These are phyloP conservation scores for Xenops minutus DNA, from an alignment of 2,797 vertebrate species.

Conservation along the genomic window DNA sequence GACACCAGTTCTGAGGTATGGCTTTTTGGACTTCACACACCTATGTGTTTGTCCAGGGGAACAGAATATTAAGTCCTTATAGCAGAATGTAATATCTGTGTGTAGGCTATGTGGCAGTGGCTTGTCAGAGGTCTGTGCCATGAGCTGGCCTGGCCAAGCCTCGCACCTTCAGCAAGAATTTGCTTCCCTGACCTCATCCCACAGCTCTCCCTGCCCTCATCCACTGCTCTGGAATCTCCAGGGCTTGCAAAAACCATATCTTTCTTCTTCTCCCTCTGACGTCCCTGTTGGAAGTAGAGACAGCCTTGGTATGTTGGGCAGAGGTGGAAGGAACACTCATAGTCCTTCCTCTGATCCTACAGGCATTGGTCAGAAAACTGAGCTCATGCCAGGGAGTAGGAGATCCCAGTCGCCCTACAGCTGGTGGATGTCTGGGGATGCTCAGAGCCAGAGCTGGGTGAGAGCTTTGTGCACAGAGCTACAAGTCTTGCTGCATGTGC, in stretches of 20 bases:
- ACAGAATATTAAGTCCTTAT: neutral
- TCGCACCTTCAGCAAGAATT: neutral
- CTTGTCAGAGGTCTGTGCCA: neutral
- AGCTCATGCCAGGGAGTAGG: neutral
- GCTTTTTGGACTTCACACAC: rapidly evolving
- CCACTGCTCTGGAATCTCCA: neutral
- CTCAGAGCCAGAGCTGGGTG: rapidly evolving
- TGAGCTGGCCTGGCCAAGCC: neutral
- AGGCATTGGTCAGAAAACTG: neutral
- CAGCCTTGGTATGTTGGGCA: rapidly evolving
- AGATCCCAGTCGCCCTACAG: neutral
- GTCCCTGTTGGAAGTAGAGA: neutral
- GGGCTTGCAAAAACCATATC: neutral
- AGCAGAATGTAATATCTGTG: neutral
- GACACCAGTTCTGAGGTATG: neutral
- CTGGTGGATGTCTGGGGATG: neutral
- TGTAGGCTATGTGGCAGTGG: neutral
- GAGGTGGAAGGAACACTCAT: neutral
- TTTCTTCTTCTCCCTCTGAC: neutral
- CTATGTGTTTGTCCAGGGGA: neutral
- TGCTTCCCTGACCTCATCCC: neutral
- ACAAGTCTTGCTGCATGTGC: neutral
- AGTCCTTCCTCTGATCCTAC: neutral
- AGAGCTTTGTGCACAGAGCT: rapidly evolving
- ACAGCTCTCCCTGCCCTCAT: rapidly evolving